Base-by-base conservation (phyloP, 1,140 invertebrate genomes). In the Tribolium castaneum region DNA sequence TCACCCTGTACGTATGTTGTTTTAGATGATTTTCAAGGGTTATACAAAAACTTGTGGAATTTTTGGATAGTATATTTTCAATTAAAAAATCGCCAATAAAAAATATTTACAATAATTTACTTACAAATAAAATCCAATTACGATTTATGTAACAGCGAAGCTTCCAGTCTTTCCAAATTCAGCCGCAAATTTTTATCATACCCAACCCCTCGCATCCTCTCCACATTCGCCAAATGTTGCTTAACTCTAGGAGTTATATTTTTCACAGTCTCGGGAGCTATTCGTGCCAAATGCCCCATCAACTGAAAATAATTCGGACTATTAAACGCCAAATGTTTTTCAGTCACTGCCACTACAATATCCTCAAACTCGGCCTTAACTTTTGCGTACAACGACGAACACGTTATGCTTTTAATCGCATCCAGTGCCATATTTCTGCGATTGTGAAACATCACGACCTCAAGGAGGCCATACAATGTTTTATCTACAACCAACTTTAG, bases 61-160 rank as follows among this genome's bases (percentile, higher is more conserved):
- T 19, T 19, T 19, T 19, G n/a, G n/a, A n/a, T n/a, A n/a, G n/a
- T 19, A 19, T 19, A 19, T 19, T 19, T 97, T 1, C 93, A 96
- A 80, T 88, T 98, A 0, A 96, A 97, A 97, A 97, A 88, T 97
- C 74, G 96, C 97, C 88, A 95, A 95, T 85, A 95, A 95, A 86
- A 87, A 94, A 82, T 86, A 30, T 62, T 10, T 62, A 62, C 10
- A 62, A 62, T 19, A 62, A 12, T 6, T 39, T 78, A 19, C 16
- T 19, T 19, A 19, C 2, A 19, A n/a, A n/a, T n/a, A n/a, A n/a
- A n/a, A n/a, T n/a, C n/a, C n/a, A n/a, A 19, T 19, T 54, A 66
- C 6, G 22, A 49, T 14, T 39, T 19, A 10, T 66, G 10, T 22
- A 70, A 22, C 45, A 81, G 51, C 14, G 70, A 16, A 74, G 66